phyloP scores from a whole-genome alignment of 2,113 vertebrate genomes.

The Macrotus californicus region DNA sequence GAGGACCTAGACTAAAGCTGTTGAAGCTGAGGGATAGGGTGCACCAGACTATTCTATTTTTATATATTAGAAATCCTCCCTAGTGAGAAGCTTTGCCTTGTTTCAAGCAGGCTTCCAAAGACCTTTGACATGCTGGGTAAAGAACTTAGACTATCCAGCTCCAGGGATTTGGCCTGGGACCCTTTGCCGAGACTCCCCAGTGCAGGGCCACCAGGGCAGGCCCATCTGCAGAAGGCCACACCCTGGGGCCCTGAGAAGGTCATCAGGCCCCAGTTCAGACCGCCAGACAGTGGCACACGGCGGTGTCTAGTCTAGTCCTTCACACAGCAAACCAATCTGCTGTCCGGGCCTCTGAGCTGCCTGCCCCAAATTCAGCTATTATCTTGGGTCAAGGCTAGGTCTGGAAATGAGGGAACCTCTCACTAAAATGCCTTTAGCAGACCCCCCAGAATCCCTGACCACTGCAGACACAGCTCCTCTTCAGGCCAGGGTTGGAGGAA shows the following conservation, averaged over 20 bases:
- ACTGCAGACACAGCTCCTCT: not conserved
- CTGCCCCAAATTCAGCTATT: not conserved
- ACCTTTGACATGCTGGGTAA: not conserved
- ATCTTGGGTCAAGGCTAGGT: not conserved
- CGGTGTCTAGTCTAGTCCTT: not conserved
- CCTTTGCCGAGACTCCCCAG: not conserved
- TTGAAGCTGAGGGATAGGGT: not conserved
- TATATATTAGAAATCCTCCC: not conserved
- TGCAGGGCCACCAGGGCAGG: not conserved
- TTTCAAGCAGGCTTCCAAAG: not conserved
- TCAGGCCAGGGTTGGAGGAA: not conserved
- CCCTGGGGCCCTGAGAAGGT: not conserved
- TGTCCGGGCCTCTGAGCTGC: not conserved
- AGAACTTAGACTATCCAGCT: not conserved
- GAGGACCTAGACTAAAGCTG: not conserved
- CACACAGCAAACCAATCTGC: not conserved
- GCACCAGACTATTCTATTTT: not conserved
- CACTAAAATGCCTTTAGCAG: not conserved
- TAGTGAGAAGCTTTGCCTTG: not conserved
- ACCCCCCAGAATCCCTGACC: not conserved
- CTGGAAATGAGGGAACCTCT: not conserved
- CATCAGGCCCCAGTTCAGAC: not conserved
- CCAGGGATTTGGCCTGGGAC: not conserved
- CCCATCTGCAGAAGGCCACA: not conserved
- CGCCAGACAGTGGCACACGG: not conserved